phyloP scores from a whole-genome alignment of 1,140 invertebrate genomes.

The Heliconius eleuchia region DNA sequence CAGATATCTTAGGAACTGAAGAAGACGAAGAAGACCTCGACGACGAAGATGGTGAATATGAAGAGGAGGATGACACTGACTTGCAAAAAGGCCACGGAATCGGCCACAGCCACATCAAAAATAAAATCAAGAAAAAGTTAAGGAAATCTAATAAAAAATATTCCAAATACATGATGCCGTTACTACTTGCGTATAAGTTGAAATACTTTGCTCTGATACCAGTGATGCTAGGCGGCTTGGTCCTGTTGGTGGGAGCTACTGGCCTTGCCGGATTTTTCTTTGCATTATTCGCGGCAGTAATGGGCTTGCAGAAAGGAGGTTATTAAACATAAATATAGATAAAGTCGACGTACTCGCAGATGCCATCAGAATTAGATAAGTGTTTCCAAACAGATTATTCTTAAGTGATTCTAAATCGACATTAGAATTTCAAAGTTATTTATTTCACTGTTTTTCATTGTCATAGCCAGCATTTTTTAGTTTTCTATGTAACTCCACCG shows the following conservation, averaged over 20 bases:
- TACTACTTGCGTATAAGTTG: conserved; percentile 90
- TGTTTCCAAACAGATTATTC: conserved; percentile 20
- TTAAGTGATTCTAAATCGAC: background rate
- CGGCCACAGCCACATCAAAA: conserved; percentile 29
- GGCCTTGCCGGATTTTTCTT: conserved; percentile 92
- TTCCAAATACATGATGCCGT: conserved; percentile 86
- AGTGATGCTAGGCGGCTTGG: conserved; percentile 86
- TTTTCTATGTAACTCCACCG: background rate
- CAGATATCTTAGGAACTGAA: conserved; percentile 67
- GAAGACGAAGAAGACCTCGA: conserved; percentile 63
- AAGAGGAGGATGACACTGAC: conserved; percentile 59
- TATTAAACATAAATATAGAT: conserved; percentile 68
- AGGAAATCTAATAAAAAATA: conserved; percentile 83
- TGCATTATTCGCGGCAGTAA: conserved; percentile 87
- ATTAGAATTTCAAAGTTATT: background rate
- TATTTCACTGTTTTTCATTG: background rate
- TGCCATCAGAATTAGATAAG: conserved; percentile 66
- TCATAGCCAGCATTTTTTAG: background rate
- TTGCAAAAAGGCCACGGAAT: background rate
- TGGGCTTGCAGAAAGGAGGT: conserved; percentile 80
- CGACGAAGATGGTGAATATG: conserved; percentile 62
- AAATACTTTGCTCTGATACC: conserved; percentile 91
- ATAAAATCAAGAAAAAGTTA: conserved; percentile 50
- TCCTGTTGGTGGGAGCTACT: conserved; percentile 88
- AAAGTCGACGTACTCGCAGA: conserved; percentile 69